Evolutionary conservation across 2,797 vertebrate genomes (phyloP), one percentile per base, ranked within the genome.

Genomic region (Hafferia zeledoni): DNA sequence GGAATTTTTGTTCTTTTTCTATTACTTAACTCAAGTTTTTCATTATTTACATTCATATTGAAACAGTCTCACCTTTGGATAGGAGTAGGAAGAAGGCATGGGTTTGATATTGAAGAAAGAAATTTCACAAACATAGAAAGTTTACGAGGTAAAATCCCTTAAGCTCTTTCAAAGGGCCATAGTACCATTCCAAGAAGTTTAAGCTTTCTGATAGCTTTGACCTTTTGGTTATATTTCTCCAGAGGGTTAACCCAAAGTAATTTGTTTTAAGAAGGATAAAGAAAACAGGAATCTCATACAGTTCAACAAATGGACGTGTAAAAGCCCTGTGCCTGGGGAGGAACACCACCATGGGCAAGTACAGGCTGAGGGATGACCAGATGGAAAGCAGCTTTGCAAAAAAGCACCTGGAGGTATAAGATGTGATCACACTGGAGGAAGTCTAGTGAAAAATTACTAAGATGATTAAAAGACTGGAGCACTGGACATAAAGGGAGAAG

Each of bases 151-250:
- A 60, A 90, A 95, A 90, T 93, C 88, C 83, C 63, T 90, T 90
- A 93, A 95, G 64, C 63, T 77, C 72, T 82, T 96, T 89, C 70
- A 67, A 90, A 91, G 71, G 64, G 18, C 52, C 52, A 16, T 37
- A 74, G 49, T 74, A 87, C 64, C 60, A 82, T n/a, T 83, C 4
- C 30, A 52, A 39, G 39, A 93, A 88, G 18, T 87, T 86, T 75
- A 91, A 86, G 59, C 44, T 91, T 92, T 79, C 44, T 65, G 49
- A 56, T 61, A 67, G 33, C 90, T 82, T 77, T 76, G 89, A 93
- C 92, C 94, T 94, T 95, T 94, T 20, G 7, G 46, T 75, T 89
- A 28, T 78, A 90, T 92, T 94, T 92, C 83, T 94, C 88, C 35
- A 52, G 81, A 88, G 79, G 44, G 35, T 91, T 90, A 39, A 60